Conservation (phyloP, 2,113 vertebrate genomes). For the Hyperopisus bebe region DNA sequence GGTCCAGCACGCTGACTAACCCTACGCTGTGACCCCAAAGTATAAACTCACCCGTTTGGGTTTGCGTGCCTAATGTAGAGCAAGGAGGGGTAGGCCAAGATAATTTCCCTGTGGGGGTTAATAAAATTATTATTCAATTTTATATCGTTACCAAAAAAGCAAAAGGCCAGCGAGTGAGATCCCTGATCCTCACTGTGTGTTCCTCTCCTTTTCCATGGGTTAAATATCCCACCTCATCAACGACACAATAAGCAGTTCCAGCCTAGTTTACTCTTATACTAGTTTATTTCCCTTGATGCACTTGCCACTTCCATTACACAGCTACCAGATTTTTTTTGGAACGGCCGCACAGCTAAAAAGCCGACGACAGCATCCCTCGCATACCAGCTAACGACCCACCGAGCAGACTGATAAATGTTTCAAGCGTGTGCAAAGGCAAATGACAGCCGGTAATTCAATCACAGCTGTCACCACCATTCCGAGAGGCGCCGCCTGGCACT, state of each 20-base stretch:
- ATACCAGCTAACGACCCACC: neutral
- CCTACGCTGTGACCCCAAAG: neutral
- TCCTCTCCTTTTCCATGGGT: neutral
- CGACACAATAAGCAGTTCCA: neutral
- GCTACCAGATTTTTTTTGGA: neutral
- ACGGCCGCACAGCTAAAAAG: neutral
- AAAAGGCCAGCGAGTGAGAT: neutral
- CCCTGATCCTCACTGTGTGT: neutral
- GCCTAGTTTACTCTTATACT: neutral
- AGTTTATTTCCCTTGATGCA: neutral
- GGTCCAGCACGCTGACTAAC: neutral
- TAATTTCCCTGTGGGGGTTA: neutral
- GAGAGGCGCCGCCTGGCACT: neutral
- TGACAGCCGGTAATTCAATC: constrained; percentile 21
- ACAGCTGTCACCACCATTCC: constrained; percentile 23
- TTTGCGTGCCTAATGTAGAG: neutral
- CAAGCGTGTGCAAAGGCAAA: neutral
- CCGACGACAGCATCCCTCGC: neutral
- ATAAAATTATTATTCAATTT: neutral
- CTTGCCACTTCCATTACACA: neutral
- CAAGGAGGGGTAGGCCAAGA: neutral
- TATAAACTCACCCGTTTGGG: neutral
- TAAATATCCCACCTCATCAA: neutral
- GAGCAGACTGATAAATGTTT: neutral
- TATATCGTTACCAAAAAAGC: neutral